Evolutionary conservation across 2,888 invertebrate genomes (phyloP), one percentile per base, ranked within the genome.

Genomic region (Acronicta psi): DNA sequence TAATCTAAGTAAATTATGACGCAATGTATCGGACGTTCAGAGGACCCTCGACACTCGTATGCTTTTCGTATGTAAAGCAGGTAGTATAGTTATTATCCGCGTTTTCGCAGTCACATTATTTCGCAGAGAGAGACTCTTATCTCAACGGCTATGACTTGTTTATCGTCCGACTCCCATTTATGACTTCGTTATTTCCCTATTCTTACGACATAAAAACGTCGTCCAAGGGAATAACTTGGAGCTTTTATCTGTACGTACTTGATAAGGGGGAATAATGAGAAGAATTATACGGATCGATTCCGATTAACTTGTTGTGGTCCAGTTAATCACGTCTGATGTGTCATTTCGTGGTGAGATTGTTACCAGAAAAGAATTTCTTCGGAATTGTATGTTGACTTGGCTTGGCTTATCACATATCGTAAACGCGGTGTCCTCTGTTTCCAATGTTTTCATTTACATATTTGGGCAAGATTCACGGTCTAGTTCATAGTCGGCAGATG

Each of bases 101-200:
- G 70, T 78, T 79, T 81, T 81, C 79, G 65, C 75, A 77, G 78
- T 81, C 75, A 75, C 81, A 84, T 87, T 86, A 88, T 84, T 85
- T 81, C 79, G 80, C 74, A 78, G 71, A 85, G 83, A 76, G 76
- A 77, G 74, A 65, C 86, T 87, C 88, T 91, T 91, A 91, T 92
- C 90, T 90, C 84, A 69, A 73, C 79, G 82, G 81, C 85, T 85
- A 86, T 83, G 86, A 88, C 88, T 90, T 92, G 90, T 93, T 92
- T 92, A 92, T 92, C 88, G 89, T 87, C 87, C 84, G 77, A 90
- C 85, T 89, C 79, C 83, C 89, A 90, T 92, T 90, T 92, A 92
- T 90, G 91, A 90, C 85, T 92, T 90, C 91, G 89, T 92, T 92
- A 93, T 92, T 92, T 92, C 85, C 89, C 90, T 92, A 92, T 92